Evolutionary conservation across 1,140 invertebrate species (phyloP).

Genomic region (Pectinophora gossypiella): DNA sequence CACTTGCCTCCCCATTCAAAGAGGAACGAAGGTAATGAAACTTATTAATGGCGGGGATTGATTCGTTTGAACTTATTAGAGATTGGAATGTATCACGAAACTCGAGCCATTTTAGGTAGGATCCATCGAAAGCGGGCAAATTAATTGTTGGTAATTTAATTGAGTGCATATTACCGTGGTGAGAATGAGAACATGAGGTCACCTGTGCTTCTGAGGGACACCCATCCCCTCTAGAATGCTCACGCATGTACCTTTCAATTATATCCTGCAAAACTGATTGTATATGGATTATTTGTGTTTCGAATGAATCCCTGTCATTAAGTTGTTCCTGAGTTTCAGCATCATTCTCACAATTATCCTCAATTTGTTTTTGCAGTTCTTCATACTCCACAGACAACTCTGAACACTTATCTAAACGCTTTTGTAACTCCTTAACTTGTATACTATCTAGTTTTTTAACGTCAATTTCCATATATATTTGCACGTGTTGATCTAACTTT

Average conservation of each 20-base stretch:
- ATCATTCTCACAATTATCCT: too few relatives aligned
- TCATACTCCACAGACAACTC: too few relatives aligned
- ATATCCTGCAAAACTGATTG: not conserved
- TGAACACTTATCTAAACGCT: too few relatives aligned
- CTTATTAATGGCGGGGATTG: slow-evolving; percentile 1
- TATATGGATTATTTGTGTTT: not conserved
- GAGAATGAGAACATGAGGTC: not conserved
- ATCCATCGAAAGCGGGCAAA: not conserved
- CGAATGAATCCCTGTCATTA: not conserved
- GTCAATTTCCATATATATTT: too few relatives aligned
- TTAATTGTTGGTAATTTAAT: not conserved
- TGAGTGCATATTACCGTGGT: not conserved
- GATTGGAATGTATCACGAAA: too few relatives aligned
- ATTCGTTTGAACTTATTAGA: not conserved
- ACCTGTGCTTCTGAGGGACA: not conserved
- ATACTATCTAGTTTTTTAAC: too few relatives aligned
- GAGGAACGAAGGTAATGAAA: slow-evolving; percentile 7
- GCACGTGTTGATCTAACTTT: too few relatives aligned
- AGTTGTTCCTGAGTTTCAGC: not conserved
- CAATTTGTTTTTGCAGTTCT: too few relatives aligned
- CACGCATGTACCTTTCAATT: not conserved
- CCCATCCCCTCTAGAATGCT: not conserved
- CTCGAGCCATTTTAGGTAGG: too few relatives aligned
- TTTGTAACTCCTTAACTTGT: too few relatives aligned
- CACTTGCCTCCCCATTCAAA: not conserved